These are phyloP conservation scores for Champsocephalus esox DNA, from an alignment of 2,797 vertebrate genomes.

Conservation along the genomic window DNA sequence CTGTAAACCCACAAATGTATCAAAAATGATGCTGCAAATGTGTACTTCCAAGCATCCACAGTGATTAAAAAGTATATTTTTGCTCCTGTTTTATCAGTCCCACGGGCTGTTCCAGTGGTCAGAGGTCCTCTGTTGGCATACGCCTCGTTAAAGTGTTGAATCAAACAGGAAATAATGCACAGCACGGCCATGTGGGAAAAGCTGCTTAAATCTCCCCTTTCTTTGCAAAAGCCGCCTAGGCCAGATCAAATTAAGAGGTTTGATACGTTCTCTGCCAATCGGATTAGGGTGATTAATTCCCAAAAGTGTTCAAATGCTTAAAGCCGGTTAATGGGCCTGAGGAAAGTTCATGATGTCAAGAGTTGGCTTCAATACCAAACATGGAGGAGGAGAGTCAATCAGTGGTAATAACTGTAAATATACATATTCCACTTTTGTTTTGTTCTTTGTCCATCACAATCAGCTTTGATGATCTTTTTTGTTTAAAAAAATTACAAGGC, in stretches of 20 bases:
- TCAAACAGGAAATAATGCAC: conserved; percentile 71
- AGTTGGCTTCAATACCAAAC: conserved; percentile 58
- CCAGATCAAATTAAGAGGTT: conserved; percentile 83
- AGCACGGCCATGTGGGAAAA: conserved; percentile 65
- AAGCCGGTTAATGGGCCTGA: conserved; percentile 75
- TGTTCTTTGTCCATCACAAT: conserved; percentile 31
- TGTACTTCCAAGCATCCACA: background rate
- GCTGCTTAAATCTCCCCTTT: conserved; percentile 69
- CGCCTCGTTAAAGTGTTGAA: conserved; percentile 52
- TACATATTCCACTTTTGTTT: conserved; percentile 23
- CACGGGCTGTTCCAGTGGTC: conserved; percentile 25
- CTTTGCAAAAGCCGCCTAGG: conserved; percentile 68
- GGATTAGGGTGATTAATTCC: conserved; percentile 83
- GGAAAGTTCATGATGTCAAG: conserved; percentile 68
- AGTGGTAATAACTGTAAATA: conserved; percentile 41
- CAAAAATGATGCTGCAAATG: conserved; percentile 4
- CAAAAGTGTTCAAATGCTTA: conserved; percentile 81
- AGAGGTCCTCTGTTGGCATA: conserved; percentile 41
- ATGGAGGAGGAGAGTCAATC: conserved; percentile 45
- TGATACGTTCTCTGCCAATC: conserved; percentile 81
- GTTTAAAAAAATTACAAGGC: conserved; percentile 51
- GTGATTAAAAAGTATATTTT: conserved; percentile 22
- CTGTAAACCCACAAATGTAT: conserved; percentile 5
- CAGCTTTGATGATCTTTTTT: conserved; percentile 34
- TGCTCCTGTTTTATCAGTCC: conserved; percentile 27